Conservation (phyloP, 2,888 invertebrate species). For the Plagiodera versicolora region DNA sequence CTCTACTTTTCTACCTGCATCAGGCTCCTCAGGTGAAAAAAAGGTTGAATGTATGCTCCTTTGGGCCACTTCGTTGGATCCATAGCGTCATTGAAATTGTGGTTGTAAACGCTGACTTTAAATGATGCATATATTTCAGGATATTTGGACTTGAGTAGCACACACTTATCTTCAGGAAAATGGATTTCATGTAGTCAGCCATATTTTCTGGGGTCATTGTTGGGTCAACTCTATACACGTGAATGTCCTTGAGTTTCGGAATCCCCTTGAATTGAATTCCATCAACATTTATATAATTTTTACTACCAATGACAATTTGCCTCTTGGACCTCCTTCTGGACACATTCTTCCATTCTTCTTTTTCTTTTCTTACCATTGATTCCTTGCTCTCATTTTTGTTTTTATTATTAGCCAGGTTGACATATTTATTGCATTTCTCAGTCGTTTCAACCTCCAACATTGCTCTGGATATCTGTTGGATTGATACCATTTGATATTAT, state of each 20-base stretch:
- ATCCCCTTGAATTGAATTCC: conserved; percentile 6
- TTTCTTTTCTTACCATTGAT: not conserved
- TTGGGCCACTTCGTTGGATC: conserved; percentile 10
- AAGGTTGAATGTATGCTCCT: conserved; percentile 10
- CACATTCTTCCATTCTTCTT: conserved; percentile 10
- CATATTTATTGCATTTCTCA: not conserved
- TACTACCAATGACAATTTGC: conserved; percentile 13
- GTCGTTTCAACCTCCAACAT: too few relatives aligned
- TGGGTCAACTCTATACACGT: conserved; percentile 14
- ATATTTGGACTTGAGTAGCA: conserved; percentile 6
- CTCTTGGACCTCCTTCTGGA: conserved; percentile 8
- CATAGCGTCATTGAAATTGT: conserved; percentile 9
- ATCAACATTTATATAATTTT: conserved; percentile 5
- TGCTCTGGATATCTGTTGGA: conserved; percentile 1
- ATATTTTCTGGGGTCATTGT: not conserved
- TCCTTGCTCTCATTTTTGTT: not conserved
- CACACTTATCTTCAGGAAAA: conserved; percentile 8
- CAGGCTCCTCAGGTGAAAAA: conserved; percentile 8
- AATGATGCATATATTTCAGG: conserved; percentile 9
- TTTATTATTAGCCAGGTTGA: not conserved
- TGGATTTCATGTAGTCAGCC: not conserved
- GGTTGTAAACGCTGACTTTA: conserved; percentile 1
- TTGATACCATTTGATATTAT: too few relatives aligned
- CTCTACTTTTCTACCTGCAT: not conserved
- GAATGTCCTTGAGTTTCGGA: conserved; percentile 2